These are phyloP conservation scores for Drosophila falleni DNA, from an alignment of 2,888 invertebrate genomes.

Conservation along the genomic window DNA sequence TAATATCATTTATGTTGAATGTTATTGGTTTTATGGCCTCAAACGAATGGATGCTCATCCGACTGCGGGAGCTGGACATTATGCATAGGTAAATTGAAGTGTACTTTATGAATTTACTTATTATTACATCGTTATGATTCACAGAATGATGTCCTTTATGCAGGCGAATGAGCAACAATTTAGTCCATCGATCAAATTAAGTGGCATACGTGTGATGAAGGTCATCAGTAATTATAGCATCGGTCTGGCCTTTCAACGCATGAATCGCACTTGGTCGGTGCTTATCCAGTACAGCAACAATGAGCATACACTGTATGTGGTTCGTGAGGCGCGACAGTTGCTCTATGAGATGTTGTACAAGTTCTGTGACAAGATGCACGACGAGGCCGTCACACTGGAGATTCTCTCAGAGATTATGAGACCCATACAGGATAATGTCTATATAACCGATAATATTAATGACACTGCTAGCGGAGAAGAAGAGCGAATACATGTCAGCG, in stretches of 20 bases:
- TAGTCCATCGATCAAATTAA: slow-evolving; percentile 89
- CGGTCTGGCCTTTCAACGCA: slow-evolving; percentile 89
- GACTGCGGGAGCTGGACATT: slow-evolving; percentile 86
- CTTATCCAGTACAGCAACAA: slow-evolving; percentile 88
- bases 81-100: slow-evolving; percentile 72
- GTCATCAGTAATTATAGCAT: slow-evolving; percentile 88
- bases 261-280: slow-evolving; percentile 88
- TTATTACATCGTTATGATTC: background rate
- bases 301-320: slow-evolving; percentile 90
- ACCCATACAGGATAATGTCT: slow-evolving; percentile 87
- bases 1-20: slow-evolving; percentile 88
- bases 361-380: slow-evolving; percentile 84
- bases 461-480: slow-evolving; percentile 22
- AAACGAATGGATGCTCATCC: slow-evolving; percentile 88
- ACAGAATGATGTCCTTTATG: slow-evolving; percentile 73
- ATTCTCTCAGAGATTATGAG: slow-evolving; percentile 87
- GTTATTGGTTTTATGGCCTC: slow-evolving; percentile 87
- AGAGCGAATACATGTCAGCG: slow-evolving; percentile 84
- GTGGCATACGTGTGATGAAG: slow-evolving; percentile 88
- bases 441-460: slow-evolving; percentile 58
- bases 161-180: slow-evolving; percentile 74
- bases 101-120: background rate
- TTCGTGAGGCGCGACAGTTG: slow-evolving; percentile 89
- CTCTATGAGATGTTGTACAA: slow-evolving; percentile 88
- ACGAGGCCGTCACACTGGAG: slow-evolving; percentile 87